Base-by-base conservation (phyloP, 1,140 invertebrate genomes). In the Drosophila obscura region DNA sequence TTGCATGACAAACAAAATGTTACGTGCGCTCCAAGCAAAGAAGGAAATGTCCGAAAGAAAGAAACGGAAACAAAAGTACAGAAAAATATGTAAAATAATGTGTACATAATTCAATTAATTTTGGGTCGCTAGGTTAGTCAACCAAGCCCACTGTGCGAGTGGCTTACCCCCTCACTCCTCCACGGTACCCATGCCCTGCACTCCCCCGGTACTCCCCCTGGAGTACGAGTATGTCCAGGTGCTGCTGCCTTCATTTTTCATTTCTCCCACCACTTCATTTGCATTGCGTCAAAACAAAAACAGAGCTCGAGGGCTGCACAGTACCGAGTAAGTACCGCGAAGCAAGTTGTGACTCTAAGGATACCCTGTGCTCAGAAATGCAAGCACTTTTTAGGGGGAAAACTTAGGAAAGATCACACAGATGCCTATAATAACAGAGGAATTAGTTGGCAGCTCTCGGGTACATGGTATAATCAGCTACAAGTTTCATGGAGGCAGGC, bases 51-150 rank as follows among this genome's bases (percentile, higher is more conserved):
- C 11, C 45, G 28, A 24, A 4, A 4, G 13, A 57, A 51, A 50
- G 46, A 59, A 73, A 74, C 50, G 15, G 22, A 63, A 58, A 69
- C 64, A 83, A 63, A 74, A 41, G 35, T 39, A 13, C 49, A 51
- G 62, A 68, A 75, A 73, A 81, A 79, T 52, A 81, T 69, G 68
- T 50, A 69, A 49, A 69, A 82, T 78, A 74, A 76, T 68, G 82
- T 82, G 19, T 19, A 19, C 19, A 52, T 69, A 88, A 88, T 88
- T 82, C 67, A 87, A 87, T 87, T 87, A 88, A 87, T 80, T 84
- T 87, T 87, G 71, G 78, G 83, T 87, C 72, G 83, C 67, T 82
- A 53, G 64, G 83, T 88, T 79, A 87, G 72, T 7, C 13, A 22
- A 16, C 16, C 7, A 22, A 1, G 13, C 15, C 43, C 45, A 28